phyloP scores from a whole-genome alignment of 2,113 vertebrate genomes.

The Hypomesus transpacificus region DNA sequence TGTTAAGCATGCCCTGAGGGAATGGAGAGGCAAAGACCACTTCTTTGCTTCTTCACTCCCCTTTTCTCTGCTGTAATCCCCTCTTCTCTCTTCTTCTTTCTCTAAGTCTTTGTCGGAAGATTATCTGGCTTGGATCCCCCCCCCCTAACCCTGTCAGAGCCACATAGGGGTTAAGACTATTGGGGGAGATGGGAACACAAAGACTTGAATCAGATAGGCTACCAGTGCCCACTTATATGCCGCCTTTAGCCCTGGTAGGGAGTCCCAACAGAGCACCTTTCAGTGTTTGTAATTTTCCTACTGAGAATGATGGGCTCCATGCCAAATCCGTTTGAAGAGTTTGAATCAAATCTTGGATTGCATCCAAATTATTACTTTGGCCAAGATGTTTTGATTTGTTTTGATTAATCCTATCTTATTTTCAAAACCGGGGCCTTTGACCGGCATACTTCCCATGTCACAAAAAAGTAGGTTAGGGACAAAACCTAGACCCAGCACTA shows the following conservation, averaged over 20 bases:
- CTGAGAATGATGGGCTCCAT: background rate
- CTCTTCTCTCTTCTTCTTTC: slow-evolving; percentile 23
- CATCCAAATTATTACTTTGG: background rate
- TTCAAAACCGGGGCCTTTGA: too few relatives aligned
- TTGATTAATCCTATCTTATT: too few relatives aligned
- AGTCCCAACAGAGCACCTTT: slow-evolving; percentile 15
- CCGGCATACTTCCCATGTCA: too few relatives aligned
- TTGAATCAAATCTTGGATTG: background rate
- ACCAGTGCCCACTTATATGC: slow-evolving; percentile 48
- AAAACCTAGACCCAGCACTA: too few relatives aligned
- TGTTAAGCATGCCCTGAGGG: slow-evolving; percentile 53
- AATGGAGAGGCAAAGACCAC: slow-evolving; percentile 36
- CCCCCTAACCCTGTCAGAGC: slow-evolving; percentile 48
- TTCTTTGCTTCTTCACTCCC: slow-evolving; percentile 41
- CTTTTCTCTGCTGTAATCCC: slow-evolving; percentile 25
- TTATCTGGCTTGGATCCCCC: slow-evolving; percentile 61
- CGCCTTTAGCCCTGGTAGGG: slow-evolving; percentile 10
- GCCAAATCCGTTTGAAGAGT: background rate
- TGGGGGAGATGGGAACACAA: slow-evolving; percentile 55
- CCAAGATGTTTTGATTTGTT: background rate
- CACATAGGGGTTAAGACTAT: slow-evolving; percentile 59
- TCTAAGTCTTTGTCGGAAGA: slow-evolving; percentile 58
- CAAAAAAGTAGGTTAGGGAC: too few relatives aligned
- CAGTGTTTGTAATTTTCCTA: background rate
- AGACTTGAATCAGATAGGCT: slow-evolving; percentile 54